Evolutionary conservation across 2,113 vertebrate genomes (phyloP).

Genomic region (Eudyptes chrysolophus): DNA sequence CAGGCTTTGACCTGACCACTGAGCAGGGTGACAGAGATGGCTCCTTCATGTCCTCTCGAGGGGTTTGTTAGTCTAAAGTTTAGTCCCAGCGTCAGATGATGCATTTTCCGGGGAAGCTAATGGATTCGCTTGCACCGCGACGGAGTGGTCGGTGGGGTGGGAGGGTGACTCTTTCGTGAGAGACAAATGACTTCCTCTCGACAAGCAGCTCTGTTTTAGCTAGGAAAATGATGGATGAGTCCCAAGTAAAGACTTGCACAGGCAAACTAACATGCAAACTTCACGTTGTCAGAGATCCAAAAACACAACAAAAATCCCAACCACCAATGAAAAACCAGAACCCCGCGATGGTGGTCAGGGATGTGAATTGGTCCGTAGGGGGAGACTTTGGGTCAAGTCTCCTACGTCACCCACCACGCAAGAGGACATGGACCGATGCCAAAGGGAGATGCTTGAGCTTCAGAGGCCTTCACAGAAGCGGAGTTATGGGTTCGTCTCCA

Average conservation of each 20-base stretch:
- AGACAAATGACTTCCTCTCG: slow-evolving; percentile 65
- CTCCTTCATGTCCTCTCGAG: slow-evolving; percentile 11
- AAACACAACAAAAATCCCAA: neutral
- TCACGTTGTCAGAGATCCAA: neutral
- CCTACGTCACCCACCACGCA: neutral
- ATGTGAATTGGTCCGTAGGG: neutral
- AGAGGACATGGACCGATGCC: accelerated
- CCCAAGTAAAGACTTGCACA: neutral
- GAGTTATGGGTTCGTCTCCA: neutral
- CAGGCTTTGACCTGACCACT: slow-evolving; percentile 2
- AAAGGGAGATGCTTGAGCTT: neutral
- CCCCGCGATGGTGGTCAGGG: accelerated
- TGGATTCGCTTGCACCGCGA: neutral
- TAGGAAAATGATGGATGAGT: slow-evolving; percentile 27
- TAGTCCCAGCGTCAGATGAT: neutral
- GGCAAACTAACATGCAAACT: neutral
- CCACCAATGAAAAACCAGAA: accelerated
- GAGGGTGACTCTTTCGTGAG: slow-evolving; percentile 4
- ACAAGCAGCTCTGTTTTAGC: slow-evolving; percentile 9
- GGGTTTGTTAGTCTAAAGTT: slow-evolving; percentile 40
- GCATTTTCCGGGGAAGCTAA: slow-evolving; percentile 57
- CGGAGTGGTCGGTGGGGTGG: neutral
- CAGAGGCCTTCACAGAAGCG: accelerated
- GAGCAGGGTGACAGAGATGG: slow-evolving; percentile 38
- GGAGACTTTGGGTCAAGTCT: neutral